phyloP scores from a whole-genome alignment of 2,797 vertebrate species.

The Epinephelus coioides region DNA sequence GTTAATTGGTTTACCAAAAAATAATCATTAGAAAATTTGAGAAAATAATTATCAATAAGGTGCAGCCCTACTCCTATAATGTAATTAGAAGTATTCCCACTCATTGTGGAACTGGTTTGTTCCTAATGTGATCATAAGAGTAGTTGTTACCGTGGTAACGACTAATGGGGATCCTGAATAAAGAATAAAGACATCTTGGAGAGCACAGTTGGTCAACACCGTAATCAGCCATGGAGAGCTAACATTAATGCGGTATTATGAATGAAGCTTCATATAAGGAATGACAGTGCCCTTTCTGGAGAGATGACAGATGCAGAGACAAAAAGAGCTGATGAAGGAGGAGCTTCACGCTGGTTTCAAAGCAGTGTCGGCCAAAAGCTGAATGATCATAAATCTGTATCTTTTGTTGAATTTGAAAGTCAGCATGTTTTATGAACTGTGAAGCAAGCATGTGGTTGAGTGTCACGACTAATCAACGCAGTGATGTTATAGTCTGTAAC shows the following conservation, averaged over 20 bases:
- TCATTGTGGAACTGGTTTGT: background rate
- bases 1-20: too few relatives aligned
- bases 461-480: conserved; percentile 8
- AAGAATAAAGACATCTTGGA: background rate
- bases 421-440: background rate
- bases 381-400: background rate
- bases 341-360: background rate
- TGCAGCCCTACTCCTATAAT: background rate
- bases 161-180: too few relatives aligned
- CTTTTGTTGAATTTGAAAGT: background rate
- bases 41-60: too few relatives aligned
- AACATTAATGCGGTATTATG: background rate
- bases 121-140: background rate
- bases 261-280: background rate
- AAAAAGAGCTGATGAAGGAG: conserved; percentile 7
- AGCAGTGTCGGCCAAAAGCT: background rate
- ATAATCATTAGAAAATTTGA: too few relatives aligned
- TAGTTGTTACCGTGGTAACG: too few relatives aligned
- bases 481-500: background rate
- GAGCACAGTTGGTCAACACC: background rate
- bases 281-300: background rate
- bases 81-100: too few relatives aligned
- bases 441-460: conserved; percentile 15
- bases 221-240: background rate
- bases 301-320: background rate